Base-by-base conservation (phyloP, 2,888 invertebrate genomes). In the Dromius quadrimaculatus region DNA sequence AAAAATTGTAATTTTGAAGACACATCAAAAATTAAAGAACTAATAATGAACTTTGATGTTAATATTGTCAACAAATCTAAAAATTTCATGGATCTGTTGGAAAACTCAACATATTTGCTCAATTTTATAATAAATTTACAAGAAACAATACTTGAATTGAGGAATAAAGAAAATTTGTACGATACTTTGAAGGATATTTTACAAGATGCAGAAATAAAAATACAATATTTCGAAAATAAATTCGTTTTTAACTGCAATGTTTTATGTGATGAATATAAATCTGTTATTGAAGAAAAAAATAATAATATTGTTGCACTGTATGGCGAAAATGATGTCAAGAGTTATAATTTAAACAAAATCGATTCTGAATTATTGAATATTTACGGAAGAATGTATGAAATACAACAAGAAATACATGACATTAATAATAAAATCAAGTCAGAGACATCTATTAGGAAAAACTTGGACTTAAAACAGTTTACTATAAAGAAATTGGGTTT, bases 211-310 rank as follows among this genome's bases (percentile, higher is more conserved):
- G 41, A 41, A 41, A 5, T 15, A 15, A 41, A 41, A 41, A 41
- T 41, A 41, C 41, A 41, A 15, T 13, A 41, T 41, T 41, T 41
- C 8, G 41, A 41, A 15, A 41, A 41, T 41, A 9, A 41, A 1
- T 41, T 41, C 15, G 3, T 11, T 11, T 9, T 1, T 41, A n/a
- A 15, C 3, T 41, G 15, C 15, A 11, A 11, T 1, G 15, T 1
- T 41, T 41, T 41, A 2, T 6, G 6, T 13, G 11, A 11, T 2
- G 15, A 15, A 41, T 41, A 41, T 41, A 41, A 41, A 41, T 41
- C 13, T 15, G 41, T 41, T 15, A 15, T 41, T 15, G 15, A 15
- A 15, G 36, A 36, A 1, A 36, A 36, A 36, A 2, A 36, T 8
- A 6, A 36, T 36, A n/a, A n/a, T n/a, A n/a, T n/a, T n/a, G n/a